Evolutionary conservation across 1,140 invertebrate genomes (phyloP).

Genomic region (Theocolax elegans): DNA sequence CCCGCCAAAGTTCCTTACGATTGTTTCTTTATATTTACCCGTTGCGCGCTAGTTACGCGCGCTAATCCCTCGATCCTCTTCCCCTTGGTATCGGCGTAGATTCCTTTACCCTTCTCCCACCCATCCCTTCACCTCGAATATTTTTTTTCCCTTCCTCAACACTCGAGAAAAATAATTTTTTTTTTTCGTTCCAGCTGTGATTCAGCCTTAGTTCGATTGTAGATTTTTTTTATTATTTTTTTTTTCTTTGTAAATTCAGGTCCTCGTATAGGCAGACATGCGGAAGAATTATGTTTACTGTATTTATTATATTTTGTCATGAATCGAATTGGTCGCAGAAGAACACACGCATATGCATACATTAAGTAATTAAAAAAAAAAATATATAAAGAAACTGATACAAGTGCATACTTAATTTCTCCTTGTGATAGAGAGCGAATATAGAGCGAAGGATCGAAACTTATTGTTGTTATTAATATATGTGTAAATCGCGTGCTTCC

Average conservation of each 20-base stretch:
- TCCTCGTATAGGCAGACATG: slow-evolving; percentile 22
- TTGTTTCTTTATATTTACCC: slow-evolving; percentile 26
- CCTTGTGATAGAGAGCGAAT: slow-evolving; percentile 55
- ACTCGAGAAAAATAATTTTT: slow-evolving; percentile 36
- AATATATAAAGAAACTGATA: slow-evolving; percentile 35
- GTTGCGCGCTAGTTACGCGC: not conserved
- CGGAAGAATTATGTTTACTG: slow-evolving; percentile 34
- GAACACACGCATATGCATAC: slow-evolving; percentile 31
- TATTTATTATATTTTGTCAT: slow-evolving; percentile 32
- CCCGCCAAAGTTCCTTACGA: slow-evolving; percentile 32
- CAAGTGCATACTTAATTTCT: slow-evolving; percentile 59
- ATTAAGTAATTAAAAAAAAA: slow-evolving; percentile 41
- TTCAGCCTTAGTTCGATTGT: slow-evolving; percentile 17
- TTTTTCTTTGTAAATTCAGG: slow-evolving; percentile 12
- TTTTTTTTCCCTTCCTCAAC: slow-evolving; percentile 17
- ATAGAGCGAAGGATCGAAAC: slow-evolving; percentile 36
- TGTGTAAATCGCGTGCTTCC: slow-evolving; percentile 40
- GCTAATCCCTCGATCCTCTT: slow-evolving; percentile 20
- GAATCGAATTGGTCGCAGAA: too few relatives aligned
- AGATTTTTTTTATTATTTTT: not conserved
- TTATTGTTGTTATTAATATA: slow-evolving; percentile 39
- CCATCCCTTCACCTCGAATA: not conserved
- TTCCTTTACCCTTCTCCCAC: slow-evolving; percentile 34
- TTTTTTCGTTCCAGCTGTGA: slow-evolving; percentile 23
- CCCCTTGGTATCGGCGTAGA: slow-evolving; percentile 31